These are phyloP conservation scores for Patella depressa DNA, from an alignment of 2,888 invertebrate genomes.

Conservation along the genomic window DNA sequence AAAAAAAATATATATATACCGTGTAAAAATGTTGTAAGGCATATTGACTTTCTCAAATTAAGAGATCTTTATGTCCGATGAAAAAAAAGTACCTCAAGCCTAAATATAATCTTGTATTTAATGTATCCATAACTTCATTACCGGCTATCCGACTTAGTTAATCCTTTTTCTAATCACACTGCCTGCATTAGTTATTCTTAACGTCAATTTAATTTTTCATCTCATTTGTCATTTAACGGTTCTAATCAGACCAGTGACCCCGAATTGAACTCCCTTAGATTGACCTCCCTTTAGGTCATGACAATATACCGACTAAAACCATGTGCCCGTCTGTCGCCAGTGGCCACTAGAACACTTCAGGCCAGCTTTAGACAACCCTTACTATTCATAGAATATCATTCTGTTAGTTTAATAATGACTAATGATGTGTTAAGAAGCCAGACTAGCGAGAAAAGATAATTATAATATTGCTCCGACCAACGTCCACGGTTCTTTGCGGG, in stretches of 20 bases:
- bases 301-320: background rate
- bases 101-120: too few species aligned
- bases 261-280: background rate
- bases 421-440: conserved; percentile 2
- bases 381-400: too few species aligned
- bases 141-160: too few species aligned
- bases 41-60: background rate
- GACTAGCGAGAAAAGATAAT: too few species aligned
- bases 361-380: background rate
- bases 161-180: too few species aligned
- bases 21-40: background rate
- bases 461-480: too few species aligned
- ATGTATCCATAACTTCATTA: too few species aligned
- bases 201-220: background rate
- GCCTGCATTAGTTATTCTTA: background rate
- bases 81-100: too few species aligned
- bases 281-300: conserved; percentile 10
- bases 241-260: conserved; percentile 1
- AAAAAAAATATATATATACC: background rate
- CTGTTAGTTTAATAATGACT: background rate
- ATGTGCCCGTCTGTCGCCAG: background rate
- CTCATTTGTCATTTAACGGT: conserved; percentile 1
- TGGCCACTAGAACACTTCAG: background rate
- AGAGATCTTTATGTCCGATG: background rate
- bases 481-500: too few species aligned